Evolutionary conservation across 2,888 invertebrate species (phyloP), one percentile per base, ranked within the genome.

Genomic region (Apamea anceps): DNA sequence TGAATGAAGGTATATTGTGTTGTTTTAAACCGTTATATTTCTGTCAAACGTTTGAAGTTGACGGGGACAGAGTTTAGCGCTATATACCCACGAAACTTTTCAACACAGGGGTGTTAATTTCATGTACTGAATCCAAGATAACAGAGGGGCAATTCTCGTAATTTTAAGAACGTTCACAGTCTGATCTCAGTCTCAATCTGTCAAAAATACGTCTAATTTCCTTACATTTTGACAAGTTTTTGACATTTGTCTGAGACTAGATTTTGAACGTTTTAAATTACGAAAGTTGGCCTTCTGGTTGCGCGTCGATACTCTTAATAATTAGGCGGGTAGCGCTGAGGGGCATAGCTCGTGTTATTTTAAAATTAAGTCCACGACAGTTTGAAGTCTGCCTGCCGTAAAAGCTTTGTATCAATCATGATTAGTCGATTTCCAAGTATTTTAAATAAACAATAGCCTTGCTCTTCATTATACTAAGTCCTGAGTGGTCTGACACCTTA

Each of bases 341-440:
- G 28, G 60, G 25, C 51, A 8, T 0, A 45, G 6, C 28, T 21
- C 0, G 32, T 66, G 13, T 82, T 66, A 45, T 28, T 48, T 48
- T n/a, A 48, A 48, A 79, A 67, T 67, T 10, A 57, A 68, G 45
- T 21, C 28, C 57, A 37, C 48, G 51, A 71, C 68, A 65, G 85
- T 73, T 71, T 71, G 72, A 73, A 85, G 51, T 45, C 60, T 60
- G 63, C 15, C 21, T 60, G 32, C 57, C 48, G 28, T 85, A 81
- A 85, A 81, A 85, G 82, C 82, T 81, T 81, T 85, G 51, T 66
- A 71, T 82, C 82, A 85, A 85, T 82, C 82, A 85, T 81, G 85
- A 81, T 82, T 70, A 82, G 45, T 65, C 0, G 18, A 85, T 85
- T 73, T 66, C 37, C 7, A n/a, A 71, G 60, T 62, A 81, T 82